These are phyloP conservation scores for Drosophila subsilvestris DNA, from an alignment of 2,888 invertebrate species.

Conservation along the genomic window DNA sequence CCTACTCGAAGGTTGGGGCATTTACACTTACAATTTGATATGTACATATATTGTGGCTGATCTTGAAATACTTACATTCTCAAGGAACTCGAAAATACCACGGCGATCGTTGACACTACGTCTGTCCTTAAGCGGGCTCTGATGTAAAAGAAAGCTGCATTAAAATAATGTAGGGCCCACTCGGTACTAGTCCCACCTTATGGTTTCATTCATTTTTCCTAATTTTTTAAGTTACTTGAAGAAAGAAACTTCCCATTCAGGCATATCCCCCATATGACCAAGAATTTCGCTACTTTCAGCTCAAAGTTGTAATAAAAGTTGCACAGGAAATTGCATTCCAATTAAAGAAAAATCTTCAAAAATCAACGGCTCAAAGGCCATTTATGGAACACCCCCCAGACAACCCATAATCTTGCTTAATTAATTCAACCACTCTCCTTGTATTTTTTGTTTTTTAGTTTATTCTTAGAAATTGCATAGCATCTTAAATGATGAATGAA, in stretches of 20 bases:
- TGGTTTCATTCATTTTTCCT: background rate
- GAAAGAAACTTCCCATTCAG: too few species aligned
- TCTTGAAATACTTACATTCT: constrained; percentile 49
- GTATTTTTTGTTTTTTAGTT: background rate
- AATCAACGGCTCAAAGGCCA: constrained; percentile 3
- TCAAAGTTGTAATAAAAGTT: background rate
- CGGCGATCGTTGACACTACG: constrained; percentile 53
- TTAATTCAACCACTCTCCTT: constrained; percentile 12
- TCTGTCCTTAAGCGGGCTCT: constrained; percentile 2
- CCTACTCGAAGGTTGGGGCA: constrained; percentile 61
- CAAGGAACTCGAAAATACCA: constrained; percentile 37
- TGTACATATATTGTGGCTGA: constrained; percentile 46
- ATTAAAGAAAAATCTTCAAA: constrained; percentile 1
- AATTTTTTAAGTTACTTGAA: too few species aligned
- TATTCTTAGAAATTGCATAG: constrained; percentile 44
- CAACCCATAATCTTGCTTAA: constrained; percentile 13
- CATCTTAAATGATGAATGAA: constrained; percentile 33
- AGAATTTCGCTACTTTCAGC: background rate
- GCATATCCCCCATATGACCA: too few species aligned
- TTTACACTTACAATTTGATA: constrained; percentile 54
- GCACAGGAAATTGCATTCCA: constrained; percentile 12
- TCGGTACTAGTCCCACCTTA: background rate
- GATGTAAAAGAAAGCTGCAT: too few species aligned
- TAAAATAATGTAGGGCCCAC: background rate
- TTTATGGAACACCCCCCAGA: background rate